Evolutionary conservation across 2,888 invertebrate species (phyloP).

Genomic region (Ichneumon xanthorius): DNA sequence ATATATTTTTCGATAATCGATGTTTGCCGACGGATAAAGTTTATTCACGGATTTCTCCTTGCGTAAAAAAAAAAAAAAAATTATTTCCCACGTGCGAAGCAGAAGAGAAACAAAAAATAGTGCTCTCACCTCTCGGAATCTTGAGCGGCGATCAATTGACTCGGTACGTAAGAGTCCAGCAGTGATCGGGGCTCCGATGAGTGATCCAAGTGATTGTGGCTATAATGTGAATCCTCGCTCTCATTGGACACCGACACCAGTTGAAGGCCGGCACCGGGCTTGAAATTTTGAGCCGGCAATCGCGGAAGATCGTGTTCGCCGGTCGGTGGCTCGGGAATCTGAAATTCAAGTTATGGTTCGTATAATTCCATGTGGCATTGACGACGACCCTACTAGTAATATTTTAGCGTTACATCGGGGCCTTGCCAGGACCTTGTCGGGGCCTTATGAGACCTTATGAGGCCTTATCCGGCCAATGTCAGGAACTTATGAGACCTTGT

Average conservation of each 20-base stretch:
- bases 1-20: neutral
- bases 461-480: too few relatives aligned
- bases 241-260: slow-evolving; percentile 71
- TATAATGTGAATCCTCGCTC: slow-evolving; percentile 71
- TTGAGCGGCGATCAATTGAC: slow-evolving; percentile 81
- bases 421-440: too few relatives aligned
- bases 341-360: slow-evolving; percentile 20
- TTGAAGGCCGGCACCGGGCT: slow-evolving; percentile 66
- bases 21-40: too few relatives aligned
- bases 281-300: slow-evolving; percentile 77
- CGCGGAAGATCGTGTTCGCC: slow-evolving; percentile 76
- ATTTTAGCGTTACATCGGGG: too few relatives aligned
- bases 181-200: slow-evolving; percentile 84
- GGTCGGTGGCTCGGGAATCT: slow-evolving; percentile 73
- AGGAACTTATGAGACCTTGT: too few relatives aligned
- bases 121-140: slow-evolving; percentile 78
- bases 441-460: too few relatives aligned
- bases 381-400: too few relatives aligned
- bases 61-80: neutral
- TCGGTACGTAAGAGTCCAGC: slow-evolving; percentile 86
- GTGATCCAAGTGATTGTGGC: slow-evolving; percentile 71
- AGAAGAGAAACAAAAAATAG: slow-evolving; percentile 16
- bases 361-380: too few relatives aligned
- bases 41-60: too few relatives aligned
- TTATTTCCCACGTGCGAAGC: too few relatives aligned